Conservation (phyloP, 2,888 invertebrate genomes). For the Philonicus albiceps region DNA sequence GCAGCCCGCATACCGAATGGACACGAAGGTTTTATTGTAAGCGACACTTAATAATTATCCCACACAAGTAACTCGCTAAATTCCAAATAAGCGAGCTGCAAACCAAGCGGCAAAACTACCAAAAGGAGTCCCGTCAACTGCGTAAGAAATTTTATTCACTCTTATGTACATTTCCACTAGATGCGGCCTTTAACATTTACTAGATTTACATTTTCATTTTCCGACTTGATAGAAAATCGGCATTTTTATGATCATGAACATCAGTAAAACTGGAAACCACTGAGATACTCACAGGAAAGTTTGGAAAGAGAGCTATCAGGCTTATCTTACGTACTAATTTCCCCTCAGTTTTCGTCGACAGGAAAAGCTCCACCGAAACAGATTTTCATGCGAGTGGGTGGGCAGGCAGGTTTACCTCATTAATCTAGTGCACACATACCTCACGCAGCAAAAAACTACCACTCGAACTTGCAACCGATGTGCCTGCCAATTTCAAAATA, state of each 20-base stretch:
- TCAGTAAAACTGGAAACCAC: slow-evolving; percentile 12
- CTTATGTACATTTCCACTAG: not conserved
- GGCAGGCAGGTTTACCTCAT: not conserved
- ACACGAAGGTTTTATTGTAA: not conserved
- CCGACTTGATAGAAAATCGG: not conserved
- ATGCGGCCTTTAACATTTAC: not conserved
- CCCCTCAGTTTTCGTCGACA: slow-evolving; percentile 26
- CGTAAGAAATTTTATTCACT: not conserved
- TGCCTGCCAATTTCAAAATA: not conserved
- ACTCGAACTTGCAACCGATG: not conserved
- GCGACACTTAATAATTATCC: not conserved
- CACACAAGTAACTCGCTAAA: not conserved
- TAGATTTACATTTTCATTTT: not conserved
- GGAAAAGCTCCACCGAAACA: slow-evolving; percentile 27
- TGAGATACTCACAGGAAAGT: not conserved
- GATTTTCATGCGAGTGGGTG: slow-evolving; percentile 23
- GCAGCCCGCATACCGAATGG: not conserved
- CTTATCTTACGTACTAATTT: slow-evolving; percentile 18
- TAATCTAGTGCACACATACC: not conserved
- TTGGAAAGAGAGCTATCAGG: not conserved
- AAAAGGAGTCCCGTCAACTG: not conserved
- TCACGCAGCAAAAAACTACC: not conserved
- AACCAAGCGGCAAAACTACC: not conserved
- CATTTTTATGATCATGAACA: not conserved
- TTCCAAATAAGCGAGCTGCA: not conserved